Evolutionary conservation across 2,113 vertebrate species (phyloP), one percentile per base, ranked within the genome.

Genomic region (Oceanites oceanicus): DNA sequence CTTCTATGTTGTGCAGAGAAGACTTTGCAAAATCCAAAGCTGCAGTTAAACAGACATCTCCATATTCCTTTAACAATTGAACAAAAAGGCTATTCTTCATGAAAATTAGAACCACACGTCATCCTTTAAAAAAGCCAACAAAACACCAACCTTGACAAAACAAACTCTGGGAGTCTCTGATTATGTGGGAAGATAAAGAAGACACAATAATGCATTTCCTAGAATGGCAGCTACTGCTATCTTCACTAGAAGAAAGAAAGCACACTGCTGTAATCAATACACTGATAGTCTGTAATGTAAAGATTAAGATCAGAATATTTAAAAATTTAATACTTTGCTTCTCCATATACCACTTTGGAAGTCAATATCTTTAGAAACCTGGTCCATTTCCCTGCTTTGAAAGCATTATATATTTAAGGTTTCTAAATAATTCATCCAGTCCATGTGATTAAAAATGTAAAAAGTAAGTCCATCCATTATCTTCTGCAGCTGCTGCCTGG

Each of bases 231-330:
- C 58, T 84, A 73, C 74, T 89, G 87, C 94, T 97, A 95, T 81
- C 91, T 95, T 94, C 74, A 98, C 88, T 77, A 91, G 87, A 97
- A 97, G 85, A 91, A 97, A 96, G 93, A 77, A 97, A 96, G 67
- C 59, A 87, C 86, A 73, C 58, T 89, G 82, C 49, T 91, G 36
- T 92, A 98, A 98, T 98, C 98, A 98, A 98, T 98, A 98, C 84
- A 53, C 67, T 81, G 86, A 95, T 91, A 97, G 95, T 73, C 80
- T 66, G 49, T 96, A 98, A 98, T 97, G 95, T 95, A 98, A 97
- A 98, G 97, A 98, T 98, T 98, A 97, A 96, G 86, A 98, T 98
- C 96, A 96, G 95, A 97, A 98, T 98, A 98, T 97, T 98, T 98
- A 97, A 98, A 98, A 98, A 98, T 98, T 96, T 98, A 98, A 98